Base-by-base conservation (phyloP, 2,888 invertebrate species). In the Camptogramma bilineatum region DNA sequence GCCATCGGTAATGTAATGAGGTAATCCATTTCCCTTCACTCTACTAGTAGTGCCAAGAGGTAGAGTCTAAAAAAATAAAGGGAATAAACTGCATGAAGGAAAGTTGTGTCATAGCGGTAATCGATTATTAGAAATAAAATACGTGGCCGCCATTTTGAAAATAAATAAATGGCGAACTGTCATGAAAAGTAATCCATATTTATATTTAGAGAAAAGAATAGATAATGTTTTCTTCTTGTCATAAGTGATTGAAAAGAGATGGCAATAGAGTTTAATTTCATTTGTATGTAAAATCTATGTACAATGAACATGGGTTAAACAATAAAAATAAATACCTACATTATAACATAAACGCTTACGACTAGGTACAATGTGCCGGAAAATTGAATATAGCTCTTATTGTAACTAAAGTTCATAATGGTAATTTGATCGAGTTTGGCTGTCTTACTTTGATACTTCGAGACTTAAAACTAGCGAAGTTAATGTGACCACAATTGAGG, bases 271-370 rank as follows among this genome's bases (percentile, higher is more conserved):
- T 4, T 3, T 3, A 13, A 13, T 13, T 39, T 13, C 4, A 44
- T 17, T 44, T 44, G 44, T 44, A 17, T 17, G 16, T 17, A 44
- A 44, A 44, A 44, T 17, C 8, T 2, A 8, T 16, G 16, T 42
- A 16, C 13, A 39, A 13, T 1, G 2, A 17, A 44, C 16, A 16
- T 17, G 34, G 13, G 54, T 60, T 58, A 58, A 59, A 66, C 66
- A 57, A 10, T 51, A 58, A 44, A 58, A 69, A 69, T 67, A 71
- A 69, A 71, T 68, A 66, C 62, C 71, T 64, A 64, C 42, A 50
- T 44, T 54, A 52, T 66, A 34, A 63, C 48, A 66, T 44, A 73
- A 68, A 62, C 64, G 57, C 52, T 34, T 48, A 56, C 16, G 34
- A 56, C 47, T 56, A 56, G 24, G 39, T 48, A 34, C 39, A 56